Conservation (phyloP, 1,140 invertebrate genomes). For the Cardiocondyla obscurior region DNA sequence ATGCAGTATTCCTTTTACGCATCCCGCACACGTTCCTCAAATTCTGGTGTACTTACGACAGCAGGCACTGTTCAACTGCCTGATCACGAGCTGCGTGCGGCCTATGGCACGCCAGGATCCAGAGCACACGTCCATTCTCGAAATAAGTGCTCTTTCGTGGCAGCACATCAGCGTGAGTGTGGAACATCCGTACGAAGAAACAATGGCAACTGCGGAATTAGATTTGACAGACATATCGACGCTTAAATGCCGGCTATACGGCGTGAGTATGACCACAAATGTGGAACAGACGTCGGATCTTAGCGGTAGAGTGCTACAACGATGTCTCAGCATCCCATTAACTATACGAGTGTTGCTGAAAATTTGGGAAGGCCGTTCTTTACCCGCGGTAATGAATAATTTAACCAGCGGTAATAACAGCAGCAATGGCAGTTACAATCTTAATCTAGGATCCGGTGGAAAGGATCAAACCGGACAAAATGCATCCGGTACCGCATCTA, state of each 20-base stretch:
- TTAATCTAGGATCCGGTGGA: constrained; percentile 73
- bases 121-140: constrained; percentile 93
- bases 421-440: constrained; percentile 81
- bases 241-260: constrained; percentile 87
- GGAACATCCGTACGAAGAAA: constrained; percentile 96
- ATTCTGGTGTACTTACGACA: constrained; percentile 94
- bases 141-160: constrained; percentile 94
- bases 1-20: constrained; percentile 94
- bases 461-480: constrained; percentile 80
- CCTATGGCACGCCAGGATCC: constrained; percentile 87
- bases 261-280: constrained; percentile 83
- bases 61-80: constrained; percentile 95
- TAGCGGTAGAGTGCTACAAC: constrained; percentile 93
- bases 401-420: constrained; percentile 71
- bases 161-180: constrained; percentile 95
- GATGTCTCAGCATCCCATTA: constrained; percentile 95
- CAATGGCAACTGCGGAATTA: constrained; percentile 95
- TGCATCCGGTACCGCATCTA: constrained; percentile 60
- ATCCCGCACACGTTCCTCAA: constrained; percentile 96
- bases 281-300: constrained; percentile 89
- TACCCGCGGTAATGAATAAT: constrained; percentile 70
- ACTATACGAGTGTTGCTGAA: constrained; percentile 87
- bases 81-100: constrained; percentile 94
- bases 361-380: constrained; percentile 83
- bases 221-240: constrained; percentile 92